A percentile compares a stretch with the other conserved stretches of the same genome.
Conservation (phyloP, 2,797 vertebrate species). For the Sebastes goodei region DNA sequence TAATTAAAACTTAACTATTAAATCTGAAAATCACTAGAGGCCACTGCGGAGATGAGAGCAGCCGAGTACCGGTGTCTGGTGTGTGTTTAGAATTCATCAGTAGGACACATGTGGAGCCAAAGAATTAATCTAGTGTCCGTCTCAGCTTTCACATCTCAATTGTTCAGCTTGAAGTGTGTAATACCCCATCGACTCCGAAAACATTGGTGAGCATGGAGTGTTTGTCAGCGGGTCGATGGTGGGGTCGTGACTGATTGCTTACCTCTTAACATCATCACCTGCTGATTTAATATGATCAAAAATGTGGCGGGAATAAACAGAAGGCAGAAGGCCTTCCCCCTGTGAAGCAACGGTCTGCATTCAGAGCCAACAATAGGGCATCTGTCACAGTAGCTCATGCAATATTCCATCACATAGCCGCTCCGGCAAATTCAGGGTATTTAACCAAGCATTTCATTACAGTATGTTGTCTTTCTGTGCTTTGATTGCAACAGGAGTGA, state of each 20-base stretch:
- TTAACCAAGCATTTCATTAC: conserved; percentile 44
- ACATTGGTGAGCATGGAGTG: not conserved
- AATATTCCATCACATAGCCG: conserved; percentile 38
- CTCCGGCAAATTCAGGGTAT: conserved; percentile 22
- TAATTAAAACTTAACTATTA: conserved; percentile 68
- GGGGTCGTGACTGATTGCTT: conserved; percentile 17
- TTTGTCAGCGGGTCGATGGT: not conserved
- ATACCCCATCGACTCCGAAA: conserved; percentile 24
- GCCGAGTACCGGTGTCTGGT: conserved; percentile 21
- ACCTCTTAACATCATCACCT: conserved; percentile 38
- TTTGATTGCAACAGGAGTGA: not conserved
- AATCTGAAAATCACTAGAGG: conserved; percentile 47
- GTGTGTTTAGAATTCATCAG: conserved; percentile 39
- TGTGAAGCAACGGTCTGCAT: conserved; percentile 43
- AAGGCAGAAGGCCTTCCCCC: conserved; percentile 40
- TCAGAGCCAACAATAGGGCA: conserved; percentile 46
- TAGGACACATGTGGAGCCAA: conserved; percentile 17
- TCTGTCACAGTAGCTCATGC: conserved; percentile 47
- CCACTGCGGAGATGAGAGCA: conserved; percentile 26
- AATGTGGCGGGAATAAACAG: conserved; percentile 29
- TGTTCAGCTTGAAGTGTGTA: conserved; percentile 13
- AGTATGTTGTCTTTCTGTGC: conserved; percentile 22
- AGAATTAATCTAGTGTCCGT: conserved; percentile 27
- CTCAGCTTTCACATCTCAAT: conserved; percentile 35
- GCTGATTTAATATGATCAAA: conserved; percentile 37